Conservation (phyloP, 37 sponge, comb jelly and placozoan genomes). For the Theonella swinhoei region DNA sequence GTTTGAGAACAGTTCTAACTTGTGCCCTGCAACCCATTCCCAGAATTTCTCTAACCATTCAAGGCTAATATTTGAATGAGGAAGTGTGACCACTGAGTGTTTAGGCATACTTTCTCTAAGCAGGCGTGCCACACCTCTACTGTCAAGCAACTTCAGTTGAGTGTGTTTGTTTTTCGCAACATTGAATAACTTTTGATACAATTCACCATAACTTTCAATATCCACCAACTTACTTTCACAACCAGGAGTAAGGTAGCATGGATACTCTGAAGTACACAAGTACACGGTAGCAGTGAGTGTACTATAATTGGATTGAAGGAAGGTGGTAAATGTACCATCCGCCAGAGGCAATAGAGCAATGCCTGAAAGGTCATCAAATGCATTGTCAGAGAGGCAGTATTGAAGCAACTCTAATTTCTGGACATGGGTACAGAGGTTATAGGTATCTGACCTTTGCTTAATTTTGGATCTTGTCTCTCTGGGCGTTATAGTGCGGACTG, state of each 20-base stretch:
- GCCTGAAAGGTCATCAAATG: conserved; percentile 9
- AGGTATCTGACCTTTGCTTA: background rate
- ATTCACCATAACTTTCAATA: background rate
- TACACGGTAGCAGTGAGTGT: background rate
- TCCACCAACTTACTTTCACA: background rate
- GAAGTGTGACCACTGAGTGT: conserved; percentile 1
- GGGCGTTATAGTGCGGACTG: background rate
- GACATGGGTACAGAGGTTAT: background rate
- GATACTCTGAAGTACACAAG: conserved; percentile 1
- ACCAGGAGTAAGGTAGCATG: conserved; percentile 1
- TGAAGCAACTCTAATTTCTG: conserved; percentile 30
- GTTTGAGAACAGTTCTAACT: conserved; percentile 1
- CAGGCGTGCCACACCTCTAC: background rate
- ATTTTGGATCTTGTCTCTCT: background rate
- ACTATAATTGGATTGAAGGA: background rate
- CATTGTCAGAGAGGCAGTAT: conserved; percentile 34
- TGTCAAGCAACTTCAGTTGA: background rate
- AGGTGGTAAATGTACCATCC: conserved; percentile 7
- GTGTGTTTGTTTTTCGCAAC: background rate
- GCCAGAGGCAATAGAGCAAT: conserved; percentile 30
- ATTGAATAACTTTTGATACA: background rate
- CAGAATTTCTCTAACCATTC: conserved; percentile 44
- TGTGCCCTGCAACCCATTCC: conserved; percentile 41
- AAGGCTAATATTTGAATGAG: background rate
- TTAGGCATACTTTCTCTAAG: background rate